Evolutionary conservation across 2,888 invertebrate genomes (phyloP).

Genomic region (Thera britannica): DNA sequence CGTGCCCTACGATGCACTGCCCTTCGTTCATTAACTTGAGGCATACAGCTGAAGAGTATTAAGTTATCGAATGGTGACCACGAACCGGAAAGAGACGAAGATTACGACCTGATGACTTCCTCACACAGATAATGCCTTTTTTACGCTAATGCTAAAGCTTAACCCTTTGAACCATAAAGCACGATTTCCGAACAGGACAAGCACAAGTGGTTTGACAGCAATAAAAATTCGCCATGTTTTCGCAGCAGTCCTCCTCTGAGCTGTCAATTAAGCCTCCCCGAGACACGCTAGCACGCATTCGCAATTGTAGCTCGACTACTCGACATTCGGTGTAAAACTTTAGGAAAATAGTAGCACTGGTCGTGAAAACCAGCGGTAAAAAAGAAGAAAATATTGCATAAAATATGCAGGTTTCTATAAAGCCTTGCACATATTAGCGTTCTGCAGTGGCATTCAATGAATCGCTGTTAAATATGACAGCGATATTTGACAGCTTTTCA

Average conservation of each 20-base stretch:
- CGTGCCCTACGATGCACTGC: no score
- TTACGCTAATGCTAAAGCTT: neutral
- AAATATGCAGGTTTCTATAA: neutral
- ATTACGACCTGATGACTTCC: neutral
- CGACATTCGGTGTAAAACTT: neutral
- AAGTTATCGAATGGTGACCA: no score
- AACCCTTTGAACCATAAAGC: constrained; percentile 18
- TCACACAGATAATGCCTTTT: no score
- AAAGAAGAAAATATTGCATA: neutral
- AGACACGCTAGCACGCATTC: constrained; percentile 68
- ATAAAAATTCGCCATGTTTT: constrained; percentile 78
- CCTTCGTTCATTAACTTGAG: no score
- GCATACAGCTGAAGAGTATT: no score
- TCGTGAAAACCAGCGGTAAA: no score
- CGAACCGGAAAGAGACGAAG: no score
- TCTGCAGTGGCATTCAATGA: neutral
- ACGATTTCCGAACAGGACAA: constrained; percentile 16
- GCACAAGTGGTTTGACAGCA: constrained; percentile 71
- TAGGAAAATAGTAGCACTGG: no score
- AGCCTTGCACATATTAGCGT: no score
- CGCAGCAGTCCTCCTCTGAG: constrained; percentile 70
- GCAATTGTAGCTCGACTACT: constrained; percentile 43
- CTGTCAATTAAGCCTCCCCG: constrained; percentile 73
- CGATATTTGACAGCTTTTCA: no score
- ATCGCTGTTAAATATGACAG: no score